These are phyloP conservation scores for Lepidochitona cinerea DNA, from an alignment of 2,888 invertebrate genomes.

Conservation along the genomic window DNA sequence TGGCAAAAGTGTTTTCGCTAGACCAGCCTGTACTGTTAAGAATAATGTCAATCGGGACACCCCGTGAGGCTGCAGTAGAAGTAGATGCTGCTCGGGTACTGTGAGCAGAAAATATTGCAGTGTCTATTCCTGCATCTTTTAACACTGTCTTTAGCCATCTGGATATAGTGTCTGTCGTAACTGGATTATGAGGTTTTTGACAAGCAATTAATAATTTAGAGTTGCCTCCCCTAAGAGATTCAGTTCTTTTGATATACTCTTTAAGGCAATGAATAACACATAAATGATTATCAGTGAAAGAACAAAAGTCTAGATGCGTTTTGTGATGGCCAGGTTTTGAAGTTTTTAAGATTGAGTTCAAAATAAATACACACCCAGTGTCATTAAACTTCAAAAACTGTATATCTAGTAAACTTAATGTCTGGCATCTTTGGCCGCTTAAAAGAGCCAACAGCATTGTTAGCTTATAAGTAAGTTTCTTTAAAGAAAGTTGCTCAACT, in stretches of 20 bases:
- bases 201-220: neutral
- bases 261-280: neutral
- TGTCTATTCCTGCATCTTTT: neutral
- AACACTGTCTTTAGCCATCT: conserved; percentile 4
- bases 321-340: neutral
- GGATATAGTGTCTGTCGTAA: conserved; percentile 1
- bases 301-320: neutral
- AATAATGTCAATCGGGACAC: conserved; percentile 14
- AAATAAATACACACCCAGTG: neutral
- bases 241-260: neutral
- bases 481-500: neutral
- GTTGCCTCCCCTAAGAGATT: neutral
- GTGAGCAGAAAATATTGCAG: conserved; percentile 5
- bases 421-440: neutral
- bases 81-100: conserved; percentile 17
- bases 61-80: conserved; percentile 9
- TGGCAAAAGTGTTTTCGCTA: conserved; percentile 11
- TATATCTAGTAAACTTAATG: neutral
- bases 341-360: neutral
- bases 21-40: conserved; percentile 23
- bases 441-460: conserved; percentile 8
- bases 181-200: conserved; percentile 1
- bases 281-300: neutral
- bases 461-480: neutral
- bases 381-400: neutral